phyloP scores from a whole-genome alignment of 2,113 vertebrate genomes.

The Zapus hudsonius region DNA sequence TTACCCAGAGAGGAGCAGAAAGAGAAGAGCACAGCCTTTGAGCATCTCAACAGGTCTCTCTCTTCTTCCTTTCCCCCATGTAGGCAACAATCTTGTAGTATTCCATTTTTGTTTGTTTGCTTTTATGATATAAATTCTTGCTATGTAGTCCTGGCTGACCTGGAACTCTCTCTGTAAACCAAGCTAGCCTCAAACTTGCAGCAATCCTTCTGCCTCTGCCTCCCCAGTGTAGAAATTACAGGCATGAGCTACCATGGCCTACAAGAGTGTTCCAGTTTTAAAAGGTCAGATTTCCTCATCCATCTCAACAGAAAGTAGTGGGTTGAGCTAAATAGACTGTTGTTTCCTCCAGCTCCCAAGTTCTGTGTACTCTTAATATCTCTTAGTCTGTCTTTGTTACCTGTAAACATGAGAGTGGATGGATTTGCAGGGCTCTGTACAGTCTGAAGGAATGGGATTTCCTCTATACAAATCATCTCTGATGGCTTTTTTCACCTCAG shows the following conservation, averaged over 20 bases:
- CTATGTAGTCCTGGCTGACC: neutral
- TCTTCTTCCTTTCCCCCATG: neutral
- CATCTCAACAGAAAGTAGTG: conserved; percentile 14
- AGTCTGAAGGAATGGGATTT: neutral
- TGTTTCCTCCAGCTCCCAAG: neutral
- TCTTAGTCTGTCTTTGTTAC: conserved; percentile 9
- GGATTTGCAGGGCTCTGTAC: neutral
- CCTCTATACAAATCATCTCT: neutral
- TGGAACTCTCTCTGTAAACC: neutral
- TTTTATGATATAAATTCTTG: neutral
- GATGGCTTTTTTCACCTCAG: neutral
- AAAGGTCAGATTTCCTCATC: neutral
- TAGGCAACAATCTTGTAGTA: neutral
- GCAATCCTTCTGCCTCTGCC: too few species aligned
- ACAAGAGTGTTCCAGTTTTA: conserved; percentile 39
- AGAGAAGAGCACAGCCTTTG: neutral
- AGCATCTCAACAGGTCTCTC: conserved; percentile 4
- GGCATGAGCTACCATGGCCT: neutral
- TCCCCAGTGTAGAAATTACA: neutral
- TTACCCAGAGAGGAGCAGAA: neutral
- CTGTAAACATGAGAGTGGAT: neutral
- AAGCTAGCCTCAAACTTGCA: neutral
- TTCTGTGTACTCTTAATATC: conserved; percentile 21
- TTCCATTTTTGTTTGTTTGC: neutral
- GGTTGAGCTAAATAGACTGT: neutral